Evolutionary conservation across 1,140 invertebrate genomes (phyloP), one percentile per base, ranked within the genome.

Genomic region (Neodiprion fabricii): DNA sequence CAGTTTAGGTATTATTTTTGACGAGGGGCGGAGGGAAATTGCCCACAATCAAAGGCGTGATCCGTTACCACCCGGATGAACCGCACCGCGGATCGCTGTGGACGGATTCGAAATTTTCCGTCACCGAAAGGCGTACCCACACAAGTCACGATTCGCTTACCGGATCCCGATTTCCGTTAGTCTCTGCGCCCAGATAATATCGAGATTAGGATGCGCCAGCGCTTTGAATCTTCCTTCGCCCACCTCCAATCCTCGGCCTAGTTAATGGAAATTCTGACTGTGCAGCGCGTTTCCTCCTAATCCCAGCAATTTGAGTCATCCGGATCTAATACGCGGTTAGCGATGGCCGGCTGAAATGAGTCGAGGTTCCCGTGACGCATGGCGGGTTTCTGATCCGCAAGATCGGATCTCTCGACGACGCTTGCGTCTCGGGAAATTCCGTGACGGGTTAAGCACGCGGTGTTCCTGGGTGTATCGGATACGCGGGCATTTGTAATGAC

Each of bases 201-300:
- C 86, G 79, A 82, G 79, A 85, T 87, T 86, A 84, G 84, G 82
- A 81, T 79, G 79, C 70, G 78, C 77, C 74, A 67, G 75, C n/a
- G 69, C 67, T 21, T n/a, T 8, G 2, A 48, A 14, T 74, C 48
- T 28, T 11, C 48, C 48, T 48, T 49, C 67, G 17, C 48, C 40
- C 17, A 74, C 81, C 81, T 81, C 77, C 77, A 83, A 86, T 87
- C 85, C 85, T 86, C 84, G 83, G 84, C 86, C 86, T 80, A 81
- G 80, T 85, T 87, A 86, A 87, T 87, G 53, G 53, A 9, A 61
- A 61, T 61, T 61, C 53, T 61, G 53, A 61, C 9, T 61, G 53
- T 61, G 53, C 28, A 40, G 28, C 53, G 53, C 7, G 53, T 14
- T 61, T 61, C 53, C 53, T 61, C 53, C 53, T 61, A 61, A 61